phyloP scores from a whole-genome alignment of 2,113 vertebrate species.

The Toxotes chatareus region DNA sequence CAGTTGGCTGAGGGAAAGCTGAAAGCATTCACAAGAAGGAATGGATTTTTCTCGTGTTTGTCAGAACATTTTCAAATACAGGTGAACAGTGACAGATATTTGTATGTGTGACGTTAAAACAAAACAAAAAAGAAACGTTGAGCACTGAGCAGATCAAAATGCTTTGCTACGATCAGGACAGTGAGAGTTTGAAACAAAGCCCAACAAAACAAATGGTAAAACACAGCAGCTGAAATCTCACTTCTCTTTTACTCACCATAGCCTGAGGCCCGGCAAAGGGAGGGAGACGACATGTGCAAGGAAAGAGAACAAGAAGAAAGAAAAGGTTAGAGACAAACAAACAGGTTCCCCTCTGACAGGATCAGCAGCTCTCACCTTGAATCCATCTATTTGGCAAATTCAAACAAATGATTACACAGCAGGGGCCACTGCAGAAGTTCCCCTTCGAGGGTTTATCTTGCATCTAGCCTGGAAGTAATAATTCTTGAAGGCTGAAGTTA shows the following conservation, averaged over 20 bases:
- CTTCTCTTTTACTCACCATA: conserved; percentile 74
- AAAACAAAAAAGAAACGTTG: no score
- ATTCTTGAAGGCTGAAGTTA: neutral
- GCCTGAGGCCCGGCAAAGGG: conserved; percentile 53
- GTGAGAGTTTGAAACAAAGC: conserved; percentile 4
- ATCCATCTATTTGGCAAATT: neutral
- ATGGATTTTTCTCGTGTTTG: conserved; percentile 29
- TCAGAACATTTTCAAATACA: neutral
- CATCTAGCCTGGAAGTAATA: neutral
- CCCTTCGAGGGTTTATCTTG: neutral
- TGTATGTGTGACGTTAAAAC: neutral
- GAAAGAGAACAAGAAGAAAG: conserved; percentile 38
- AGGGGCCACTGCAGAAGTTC: neutral
- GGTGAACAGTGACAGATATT: neutral
- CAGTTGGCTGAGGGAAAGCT: neutral
- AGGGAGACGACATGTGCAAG: conserved; percentile 13
- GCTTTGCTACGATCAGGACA: neutral
- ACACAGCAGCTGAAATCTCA: conserved; percentile 15
- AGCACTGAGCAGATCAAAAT: neutral
- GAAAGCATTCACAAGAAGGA: neutral
- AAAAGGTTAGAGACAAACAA: conserved; percentile 55
- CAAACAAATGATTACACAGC: conserved; percentile 6
- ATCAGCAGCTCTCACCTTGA: conserved; percentile 37
- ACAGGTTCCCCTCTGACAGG: conserved; percentile 9
- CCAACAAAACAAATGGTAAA: conserved; percentile 7